Evolutionary conservation across 2,113 vertebrate genomes (phyloP).

Genomic region (Syrmaticus mikado): DNA sequence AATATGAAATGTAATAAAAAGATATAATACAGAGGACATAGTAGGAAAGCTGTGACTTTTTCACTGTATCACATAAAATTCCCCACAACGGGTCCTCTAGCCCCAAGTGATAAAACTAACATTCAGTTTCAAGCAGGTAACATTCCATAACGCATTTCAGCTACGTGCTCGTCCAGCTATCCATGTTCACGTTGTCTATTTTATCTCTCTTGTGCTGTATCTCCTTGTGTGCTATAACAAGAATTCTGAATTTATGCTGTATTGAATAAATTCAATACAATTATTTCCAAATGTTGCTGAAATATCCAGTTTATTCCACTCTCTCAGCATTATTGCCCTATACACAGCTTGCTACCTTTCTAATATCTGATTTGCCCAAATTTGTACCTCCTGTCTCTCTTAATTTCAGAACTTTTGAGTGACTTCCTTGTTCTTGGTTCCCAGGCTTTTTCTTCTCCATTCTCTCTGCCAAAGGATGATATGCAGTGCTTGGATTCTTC

Average conservation of each 20-base stretch:
- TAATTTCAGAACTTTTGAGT: background rate
- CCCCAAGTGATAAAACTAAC: background rate
- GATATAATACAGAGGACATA: background rate
- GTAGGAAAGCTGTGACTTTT: background rate
- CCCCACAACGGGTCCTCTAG: background rate
- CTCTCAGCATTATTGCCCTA: background rate
- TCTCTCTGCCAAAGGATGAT: background rate
- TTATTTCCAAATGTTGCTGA: background rate
- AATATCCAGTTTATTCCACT: background rate
- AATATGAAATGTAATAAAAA: conserved; percentile 6
- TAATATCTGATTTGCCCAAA: background rate
- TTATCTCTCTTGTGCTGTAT: background rate
- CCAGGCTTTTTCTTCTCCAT: background rate
- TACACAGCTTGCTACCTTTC: background rate
- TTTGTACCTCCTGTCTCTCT: background rate
- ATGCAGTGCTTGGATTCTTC: background rate
- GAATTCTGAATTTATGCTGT: too few species aligned
- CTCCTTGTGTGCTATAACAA: background rate
- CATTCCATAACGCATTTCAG: background rate
- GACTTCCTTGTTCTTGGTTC: background rate
- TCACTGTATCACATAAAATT: background rate
- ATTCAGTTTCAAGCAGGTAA: background rate
- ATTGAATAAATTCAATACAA: background rate
- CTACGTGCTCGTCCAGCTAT: background rate
- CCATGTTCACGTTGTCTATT: background rate